Percentiles rank a stretch among this genome's conserved stretches.
These are phyloP conservation scores for Camarhynchus parvulus DNA, from an alignment of 2,113 vertebrate species.

Conservation along the genomic window DNA sequence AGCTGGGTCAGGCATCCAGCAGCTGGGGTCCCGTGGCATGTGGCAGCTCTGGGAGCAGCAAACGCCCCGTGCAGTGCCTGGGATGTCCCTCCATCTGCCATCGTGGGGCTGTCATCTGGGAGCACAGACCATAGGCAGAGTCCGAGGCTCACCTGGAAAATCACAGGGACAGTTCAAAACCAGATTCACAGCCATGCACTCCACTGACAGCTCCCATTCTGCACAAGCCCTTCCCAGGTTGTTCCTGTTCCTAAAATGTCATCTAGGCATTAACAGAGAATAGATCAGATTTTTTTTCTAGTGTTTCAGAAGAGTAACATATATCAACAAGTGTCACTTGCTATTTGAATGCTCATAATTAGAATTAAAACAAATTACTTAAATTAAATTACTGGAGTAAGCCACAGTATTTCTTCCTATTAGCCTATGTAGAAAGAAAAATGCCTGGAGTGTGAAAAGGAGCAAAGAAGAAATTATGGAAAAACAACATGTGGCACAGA, in stretches of 20 bases:
- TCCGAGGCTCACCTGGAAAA: constrained; percentile 30
- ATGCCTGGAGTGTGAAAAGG: not conserved
- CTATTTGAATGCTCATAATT: not conserved
- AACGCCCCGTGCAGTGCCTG: not conserved
- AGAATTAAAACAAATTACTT: not conserved
- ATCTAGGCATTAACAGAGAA: not conserved
- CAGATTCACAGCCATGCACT: fast-evolving
- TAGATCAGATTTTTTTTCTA: not conserved
- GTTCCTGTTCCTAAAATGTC: not conserved
- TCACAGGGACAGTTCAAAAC: not conserved
- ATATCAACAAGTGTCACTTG: not conserved
- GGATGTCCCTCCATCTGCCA: not conserved
- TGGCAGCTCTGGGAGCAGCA: not conserved
- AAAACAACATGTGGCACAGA: not conserved
- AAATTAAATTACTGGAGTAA: not conserved
- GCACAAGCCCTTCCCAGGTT: not conserved
- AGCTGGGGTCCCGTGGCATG: fast-evolving
- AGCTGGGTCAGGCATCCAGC: not conserved
- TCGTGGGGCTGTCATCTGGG: not conserved
- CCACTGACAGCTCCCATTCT: not conserved
- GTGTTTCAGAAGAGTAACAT: not conserved
- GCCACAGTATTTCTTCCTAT: not conserved
- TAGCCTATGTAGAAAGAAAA: not conserved
- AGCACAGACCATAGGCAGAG: not conserved
- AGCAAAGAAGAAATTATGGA: not conserved